Base-by-base conservation (phyloP, 2,888 invertebrate genomes). In the Netelia melanura region DNA sequence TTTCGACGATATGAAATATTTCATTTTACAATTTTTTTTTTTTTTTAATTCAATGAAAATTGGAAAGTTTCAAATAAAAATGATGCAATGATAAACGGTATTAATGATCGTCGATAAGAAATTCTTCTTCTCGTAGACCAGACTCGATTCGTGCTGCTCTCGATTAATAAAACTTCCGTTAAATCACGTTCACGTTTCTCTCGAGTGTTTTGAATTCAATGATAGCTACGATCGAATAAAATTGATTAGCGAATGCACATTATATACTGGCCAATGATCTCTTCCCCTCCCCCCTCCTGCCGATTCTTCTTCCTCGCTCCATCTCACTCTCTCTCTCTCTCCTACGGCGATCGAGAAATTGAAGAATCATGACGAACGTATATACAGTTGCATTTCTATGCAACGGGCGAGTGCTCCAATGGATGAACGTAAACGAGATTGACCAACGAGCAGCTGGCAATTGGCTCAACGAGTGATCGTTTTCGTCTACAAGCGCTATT, bases 361-460 rank as follows among this genome's bases (percentile, higher is more conserved):
- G 68, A 84, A 67, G 81, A 81, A 72, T 84, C 76, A 84, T 77
- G 81, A 84, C 76, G 72, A 77, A 68, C 74, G 77, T 44, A 54
- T 74, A 68, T 77, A 81, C 68, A 43, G 68, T 70, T 79, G 48
- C 38, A 71, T 23, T 21, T 62, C 52, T 48, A 21, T 56, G 9
- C 17, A 23, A 17, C 67, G 23, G 44, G 43, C 23, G 5, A 75
- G 64, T 54, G 62, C 38, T 75, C 44, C 64, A 58, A 58, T 54
- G 74, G 62, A 64, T 72, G 75, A 67, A 64, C 70, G 78, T 83
- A 75, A 70, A 71, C 65, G 83, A 80, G 83, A 79, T 75, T 75
- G 75, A 65, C 48, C 52, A 76, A 76, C 71, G 61, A 80, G 83
- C 43, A 58, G 75, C 65, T n/a, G 54, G 11, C 77, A 77, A 84